phyloP scores from a whole-genome alignment of 2,113 vertebrate species.

The Oryzias curvinotus region DNA sequence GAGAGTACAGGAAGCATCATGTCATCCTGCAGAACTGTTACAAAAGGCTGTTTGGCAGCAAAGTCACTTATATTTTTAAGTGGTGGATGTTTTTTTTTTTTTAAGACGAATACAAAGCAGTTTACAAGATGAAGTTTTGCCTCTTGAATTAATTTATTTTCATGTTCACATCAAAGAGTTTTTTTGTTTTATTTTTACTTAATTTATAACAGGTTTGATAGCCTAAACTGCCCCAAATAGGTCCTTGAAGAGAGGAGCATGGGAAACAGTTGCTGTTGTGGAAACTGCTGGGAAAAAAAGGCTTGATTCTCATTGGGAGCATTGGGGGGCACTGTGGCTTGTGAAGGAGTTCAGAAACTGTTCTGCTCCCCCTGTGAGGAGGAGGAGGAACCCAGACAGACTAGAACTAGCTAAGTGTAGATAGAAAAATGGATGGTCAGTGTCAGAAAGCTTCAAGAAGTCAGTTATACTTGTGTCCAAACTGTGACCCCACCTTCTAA shows the following conservation, averaged over 20 bases:
- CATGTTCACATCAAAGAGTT: conserved; percentile 30
- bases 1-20: conserved; percentile 53
- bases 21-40: conserved; percentile 27
- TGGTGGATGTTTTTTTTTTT: neutral
- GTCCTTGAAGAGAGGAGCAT: conserved; percentile 58
- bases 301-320: conserved; percentile 56
- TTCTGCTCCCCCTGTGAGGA: conserved; percentile 48
- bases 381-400: conserved; percentile 43
- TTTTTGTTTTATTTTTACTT: conserved; percentile 29
- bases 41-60: conserved; percentile 11
- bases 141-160: conserved; percentile 25
- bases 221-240: conserved; percentile 59
- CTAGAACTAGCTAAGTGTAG: conserved; percentile 34
- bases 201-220: conserved; percentile 52
- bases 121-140: conserved; percentile 18
- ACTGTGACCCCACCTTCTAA: conserved; percentile 38
- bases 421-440: conserved; percentile 24
- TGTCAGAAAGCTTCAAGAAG: conserved; percentile 8
- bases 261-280: conserved; percentile 63
- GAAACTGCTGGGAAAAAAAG: conserved; percentile 66
- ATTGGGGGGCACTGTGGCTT: conserved; percentile 59
- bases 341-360: conserved; percentile 41
- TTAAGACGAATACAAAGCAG: conserved; percentile 19
- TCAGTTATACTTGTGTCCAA: conserved; percentile 15
- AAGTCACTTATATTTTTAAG: conserved; percentile 20